Base-by-base conservation (phyloP, 2,797 vertebrate genomes). In the Gouania willdenowi region DNA sequence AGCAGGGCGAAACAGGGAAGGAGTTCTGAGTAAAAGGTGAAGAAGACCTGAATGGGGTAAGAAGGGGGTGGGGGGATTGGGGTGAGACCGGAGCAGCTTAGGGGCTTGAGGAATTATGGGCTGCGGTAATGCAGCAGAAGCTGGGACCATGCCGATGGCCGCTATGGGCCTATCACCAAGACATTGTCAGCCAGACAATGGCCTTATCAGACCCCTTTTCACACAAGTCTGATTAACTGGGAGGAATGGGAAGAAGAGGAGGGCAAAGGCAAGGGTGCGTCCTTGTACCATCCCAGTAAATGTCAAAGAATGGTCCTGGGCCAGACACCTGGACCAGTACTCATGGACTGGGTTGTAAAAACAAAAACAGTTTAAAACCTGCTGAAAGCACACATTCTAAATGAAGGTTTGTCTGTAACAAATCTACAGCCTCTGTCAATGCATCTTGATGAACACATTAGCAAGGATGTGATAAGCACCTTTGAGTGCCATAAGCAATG, bases 201-300 rank as follows among this genome's bases (percentile, higher is more conserved):
- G 90, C 64, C 90, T 96, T 94, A 96, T 94, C 93, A 91, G 87
- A 78, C 85, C 90, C 85, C 92, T 90, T 89, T 94, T 94, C 92
- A 93, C 92, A 91, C 90, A 91, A 92, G 90, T 90, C 92, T 90
- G 92, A 97, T 94, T 93, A 94, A 92, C 89, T 88, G 87, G 80
- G 88, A 90, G 90, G 91, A 91, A 92, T 85, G 88, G 89, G 86
- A 88, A 87, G 64, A 71, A 72, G 60, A 69, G 62, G 68, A 75
- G 68, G 75, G 71, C 87, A 90, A 85, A 89, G 88, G 85, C 92
- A 91, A 91, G 90, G 90, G 77, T 52, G 62, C 88, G 91, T 91
- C 93, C 92, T 95, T 94, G 92, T 85, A 85, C 83, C 76, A 81
- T 85, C 86, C 85, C 81, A 81, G 82, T 86, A 92, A 93, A 95